Percentiles rank a stretch among this genome's conserved stretches.
These are phyloP conservation scores for Copsychus sechellarum DNA, from an alignment of 2,113 vertebrate species.

Conservation along the genomic window DNA sequence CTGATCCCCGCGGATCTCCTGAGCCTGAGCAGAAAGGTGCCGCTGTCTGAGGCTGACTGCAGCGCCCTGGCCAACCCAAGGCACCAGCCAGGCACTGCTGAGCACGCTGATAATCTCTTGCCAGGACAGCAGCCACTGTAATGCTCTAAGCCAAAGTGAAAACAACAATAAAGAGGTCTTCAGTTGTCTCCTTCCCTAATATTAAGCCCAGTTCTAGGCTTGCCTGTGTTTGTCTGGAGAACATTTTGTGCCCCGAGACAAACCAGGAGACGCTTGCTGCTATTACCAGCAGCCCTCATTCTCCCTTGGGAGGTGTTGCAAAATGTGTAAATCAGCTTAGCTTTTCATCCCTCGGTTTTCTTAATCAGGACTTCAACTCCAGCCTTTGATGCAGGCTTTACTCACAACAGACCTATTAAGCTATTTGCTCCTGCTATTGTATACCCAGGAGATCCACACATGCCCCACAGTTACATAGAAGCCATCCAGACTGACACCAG, in stretches of 20 bases:
- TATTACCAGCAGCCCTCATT: constrained; percentile 20
- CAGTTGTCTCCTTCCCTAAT: background rate
- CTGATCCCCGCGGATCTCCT: background rate
- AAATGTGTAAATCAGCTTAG: constrained; percentile 47
- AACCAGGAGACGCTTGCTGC: constrained; percentile 41
- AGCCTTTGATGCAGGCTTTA: constrained; percentile 58
- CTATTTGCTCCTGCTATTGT: constrained; percentile 61
- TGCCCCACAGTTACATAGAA: constrained; percentile 59
- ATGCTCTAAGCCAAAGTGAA: background rate
- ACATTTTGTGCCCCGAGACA: constrained; percentile 21
- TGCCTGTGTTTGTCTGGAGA: constrained; percentile 18
- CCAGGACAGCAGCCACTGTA: background rate
- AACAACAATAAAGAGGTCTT: constrained; percentile 8
- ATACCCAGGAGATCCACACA: constrained; percentile 44
- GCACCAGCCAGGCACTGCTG: background rate
- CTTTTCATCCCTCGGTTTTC: constrained; percentile 33
- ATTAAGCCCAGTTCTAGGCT: constrained; percentile 14
- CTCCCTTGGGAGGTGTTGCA: constrained; percentile 43
- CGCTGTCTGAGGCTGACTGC: background rate
- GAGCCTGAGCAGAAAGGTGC: background rate
- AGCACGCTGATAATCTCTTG: background rate
- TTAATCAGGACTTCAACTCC: constrained; percentile 43
- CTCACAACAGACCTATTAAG: constrained; percentile 60
- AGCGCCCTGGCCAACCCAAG: background rate
- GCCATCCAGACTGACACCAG: constrained; percentile 38